Evolutionary conservation across 2,113 vertebrate genomes (phyloP).

Genomic region (Mastomys natalensis): DNA sequence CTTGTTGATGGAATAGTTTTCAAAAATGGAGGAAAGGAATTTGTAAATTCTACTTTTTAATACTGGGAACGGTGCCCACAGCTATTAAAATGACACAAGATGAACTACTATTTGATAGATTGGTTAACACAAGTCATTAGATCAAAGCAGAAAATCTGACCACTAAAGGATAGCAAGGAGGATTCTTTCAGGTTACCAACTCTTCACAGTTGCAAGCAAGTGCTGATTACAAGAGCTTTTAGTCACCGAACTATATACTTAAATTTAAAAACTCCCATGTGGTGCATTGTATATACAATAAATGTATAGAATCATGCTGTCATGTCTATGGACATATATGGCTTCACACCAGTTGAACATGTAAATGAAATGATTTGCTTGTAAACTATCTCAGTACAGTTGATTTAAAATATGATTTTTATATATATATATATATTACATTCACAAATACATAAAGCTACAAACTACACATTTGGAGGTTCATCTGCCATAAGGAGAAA

Average conservation of each 20-base stretch:
- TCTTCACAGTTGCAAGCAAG: background rate
- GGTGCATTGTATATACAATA: background rate
- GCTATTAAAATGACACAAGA: background rate
- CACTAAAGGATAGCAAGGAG: background rate
- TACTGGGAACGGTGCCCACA: background rate
- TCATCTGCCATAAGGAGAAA: no score
- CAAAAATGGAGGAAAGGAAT: constrained; percentile 18
- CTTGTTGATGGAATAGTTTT: constrained; percentile 26
- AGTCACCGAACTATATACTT: background rate
- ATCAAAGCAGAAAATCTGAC: background rate
- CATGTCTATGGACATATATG: background rate
- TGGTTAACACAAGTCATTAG: background rate
- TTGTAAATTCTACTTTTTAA: background rate
- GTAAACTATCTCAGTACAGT: background rate
- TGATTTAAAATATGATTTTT: no score
- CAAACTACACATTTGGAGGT: background rate
- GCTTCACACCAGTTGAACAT: background rate
- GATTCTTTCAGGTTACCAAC: background rate
- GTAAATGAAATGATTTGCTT: background rate
- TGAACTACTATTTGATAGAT: background rate
- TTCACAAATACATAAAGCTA: background rate
- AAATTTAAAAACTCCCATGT: background rate
- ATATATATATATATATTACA: background rate
- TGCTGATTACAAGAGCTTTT: background rate
- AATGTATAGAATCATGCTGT: background rate